Base-by-base conservation (phyloP, 2,113 vertebrate species). In the Callaeas wilsoni region DNA sequence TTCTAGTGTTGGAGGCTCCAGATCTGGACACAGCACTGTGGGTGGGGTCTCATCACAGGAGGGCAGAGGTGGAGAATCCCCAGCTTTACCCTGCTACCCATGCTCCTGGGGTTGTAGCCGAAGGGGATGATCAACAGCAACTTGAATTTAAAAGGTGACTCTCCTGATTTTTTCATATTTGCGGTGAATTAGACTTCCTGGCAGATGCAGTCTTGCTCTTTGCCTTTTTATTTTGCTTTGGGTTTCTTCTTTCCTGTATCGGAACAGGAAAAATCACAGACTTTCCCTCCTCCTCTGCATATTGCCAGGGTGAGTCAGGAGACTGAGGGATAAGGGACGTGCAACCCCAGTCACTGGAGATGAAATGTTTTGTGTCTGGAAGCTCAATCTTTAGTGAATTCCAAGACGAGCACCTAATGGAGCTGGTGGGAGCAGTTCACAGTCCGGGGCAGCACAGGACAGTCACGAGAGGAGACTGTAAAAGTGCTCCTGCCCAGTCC, bases 401-500 rank as follows among this genome's bases (percentile, higher is more conserved):
- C 56, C 41, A 65, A 63, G 69, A 60, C 3, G 33, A 77, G 77
- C 14, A 77, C 32, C 68, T 39, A 81, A 13, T 6, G 11, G 42
- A 80, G 32, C 4, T 53, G 19, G 9, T 53, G 32, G 18, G 62
- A 83, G 29, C 30, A 52, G 35, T 5, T 71, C 21, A 10, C 23
- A 42, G 21, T 37, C 55, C 22, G 32, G 16, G 33, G 4, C 30
- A 50, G 33, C 32, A 42, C 0, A 4, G 37, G n/a, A 21, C 9
- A 32, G 9, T 12, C 33, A 60, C 1, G 1, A 5, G 47, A 52
- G 7, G 21, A 3, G 6, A 9, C 4, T 65, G 7, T 12, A 68
- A 25, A 26, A 23, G 5, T 37, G 13, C 10, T 83, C 10, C 15
- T 17, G 10, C 8, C 13, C 29, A 5, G 4, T 4, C 8, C 37